Base-by-base conservation (phyloP, 2,797 vertebrate genomes). In the Leptatherina wallacei region DNA sequence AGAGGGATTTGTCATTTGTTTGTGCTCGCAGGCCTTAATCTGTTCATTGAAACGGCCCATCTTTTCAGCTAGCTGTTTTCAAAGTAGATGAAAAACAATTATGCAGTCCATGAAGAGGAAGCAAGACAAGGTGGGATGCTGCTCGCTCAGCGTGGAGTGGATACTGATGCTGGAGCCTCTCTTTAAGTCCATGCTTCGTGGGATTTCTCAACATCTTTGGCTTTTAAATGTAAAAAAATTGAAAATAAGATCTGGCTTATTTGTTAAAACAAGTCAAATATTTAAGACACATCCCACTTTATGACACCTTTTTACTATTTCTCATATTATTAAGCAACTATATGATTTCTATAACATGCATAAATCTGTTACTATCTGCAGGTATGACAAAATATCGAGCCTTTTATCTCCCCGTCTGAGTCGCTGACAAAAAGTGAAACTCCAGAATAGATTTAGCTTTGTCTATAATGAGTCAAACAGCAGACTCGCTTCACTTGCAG, bases 1-100 rank as follows among this genome's bases (percentile, higher is more conserved):
- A 96, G 95, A 94, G 95, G 92, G 96, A 98, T 98, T 97, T 97
- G 97, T 97, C 96, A 97, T 96, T 96, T 95, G 96, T 95, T 96
- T 96, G 95, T 95, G 96, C 95, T 96, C 93, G 94, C 95, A 95
- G 94, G 93, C 95, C 93, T 91, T 98, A 97, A 97, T 98, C 97
- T 97, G 95, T 96, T 97, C 96, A 95, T 93, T 95, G 92, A 96
- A 97, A 95, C 95, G 91, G 93, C 91, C 94, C 92, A 93, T 96
- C 95, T 96, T 96, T 95, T 94, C 95, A 95, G 95, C 94, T 92
- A 94, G 95, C 95, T 91, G 88, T 91, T 91, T 93, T 95, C 74
- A 89, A 94, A 96, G 95, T 94, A 94, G 96, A 96, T 95, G 91
- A 94, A 95, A 96, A 95, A 94, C 93, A 91, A 95, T 93, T 92